Conservation (phyloP, 2,888 invertebrate species). For the Xestoiulus laeticollis region DNA sequence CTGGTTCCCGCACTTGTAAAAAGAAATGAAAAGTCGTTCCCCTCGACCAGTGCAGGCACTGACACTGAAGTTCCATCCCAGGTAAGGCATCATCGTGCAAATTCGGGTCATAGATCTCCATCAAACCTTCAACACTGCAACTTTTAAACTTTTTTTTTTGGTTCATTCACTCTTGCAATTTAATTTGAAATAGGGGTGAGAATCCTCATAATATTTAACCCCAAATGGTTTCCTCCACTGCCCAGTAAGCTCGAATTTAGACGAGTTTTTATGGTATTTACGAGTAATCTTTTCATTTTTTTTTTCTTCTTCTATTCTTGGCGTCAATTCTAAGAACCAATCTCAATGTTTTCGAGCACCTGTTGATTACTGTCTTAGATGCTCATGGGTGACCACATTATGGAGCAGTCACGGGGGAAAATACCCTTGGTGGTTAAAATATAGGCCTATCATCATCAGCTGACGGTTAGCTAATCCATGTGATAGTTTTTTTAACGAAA, state of each 20-base stretch:
- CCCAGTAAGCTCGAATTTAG: background rate
- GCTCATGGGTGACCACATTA: background rate
- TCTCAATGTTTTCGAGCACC: background rate
- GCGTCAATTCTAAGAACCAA: background rate
- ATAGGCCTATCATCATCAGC: too few species aligned
- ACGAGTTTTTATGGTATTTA: too few species aligned
- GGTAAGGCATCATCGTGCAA: background rate
- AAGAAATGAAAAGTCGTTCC: background rate
- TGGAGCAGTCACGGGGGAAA: background rate
- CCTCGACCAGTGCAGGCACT: background rate
- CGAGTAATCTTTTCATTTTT: background rate
- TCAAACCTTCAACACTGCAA: background rate
- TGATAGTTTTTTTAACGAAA: too few species aligned
- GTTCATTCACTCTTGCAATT: conserved; percentile 13
- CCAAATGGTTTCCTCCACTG: background rate
- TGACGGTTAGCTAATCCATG: too few species aligned
- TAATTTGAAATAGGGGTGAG: background rate
- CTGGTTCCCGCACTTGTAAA: background rate
- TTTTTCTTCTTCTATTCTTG: background rate
- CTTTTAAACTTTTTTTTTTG: background rate
- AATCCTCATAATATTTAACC: background rate
- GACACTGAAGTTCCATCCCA: background rate
- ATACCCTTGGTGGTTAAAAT: too few species aligned
- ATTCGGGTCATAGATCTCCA: conserved; percentile 15
- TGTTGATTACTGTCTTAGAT: background rate